Evolutionary conservation across 2,113 vertebrate species (phyloP).

Genomic region (Poecilia latipinna): DNA sequence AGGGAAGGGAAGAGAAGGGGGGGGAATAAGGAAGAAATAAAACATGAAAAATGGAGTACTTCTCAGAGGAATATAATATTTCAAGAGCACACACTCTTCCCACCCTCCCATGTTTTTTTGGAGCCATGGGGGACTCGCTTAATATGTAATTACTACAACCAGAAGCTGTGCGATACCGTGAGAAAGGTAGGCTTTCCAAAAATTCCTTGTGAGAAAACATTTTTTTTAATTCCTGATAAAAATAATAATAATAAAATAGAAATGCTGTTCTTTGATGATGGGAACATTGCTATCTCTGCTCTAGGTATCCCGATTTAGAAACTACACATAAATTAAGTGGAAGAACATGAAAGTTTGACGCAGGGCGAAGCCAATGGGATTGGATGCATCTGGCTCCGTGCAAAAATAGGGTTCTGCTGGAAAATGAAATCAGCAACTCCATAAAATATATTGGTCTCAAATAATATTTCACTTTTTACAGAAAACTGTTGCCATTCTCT

Average conservation of each 20-base stretch:
- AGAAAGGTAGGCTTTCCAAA: constrained; percentile 61
- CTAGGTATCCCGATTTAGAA: constrained; percentile 62
- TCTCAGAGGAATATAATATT: constrained; percentile 67
- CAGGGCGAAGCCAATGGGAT: constrained; percentile 59
- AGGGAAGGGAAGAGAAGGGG: constrained; percentile 48
- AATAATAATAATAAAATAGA: constrained; percentile 9
- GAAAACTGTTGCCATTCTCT: background rate
- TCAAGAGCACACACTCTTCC: constrained; percentile 64
- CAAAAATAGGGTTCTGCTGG: background rate
- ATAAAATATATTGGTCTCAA: background rate
- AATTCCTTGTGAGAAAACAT: constrained; percentile 61
- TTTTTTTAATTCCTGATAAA: constrained; percentile 58
- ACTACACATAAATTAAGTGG: constrained; percentile 60
- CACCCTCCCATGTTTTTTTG: constrained; percentile 43
- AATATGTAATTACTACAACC: constrained; percentile 72
- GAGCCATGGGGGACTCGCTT: constrained; percentile 52
- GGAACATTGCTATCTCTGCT: constrained; percentile 51
- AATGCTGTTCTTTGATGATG: constrained; percentile 59
- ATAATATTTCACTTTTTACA: background rate
- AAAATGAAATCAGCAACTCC: too few relatives aligned
- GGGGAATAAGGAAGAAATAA: constrained; percentile 31
- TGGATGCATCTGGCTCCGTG: constrained; percentile 30
- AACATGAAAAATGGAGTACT: constrained; percentile 60
- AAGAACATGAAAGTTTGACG: constrained; percentile 55
- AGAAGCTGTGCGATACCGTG: constrained; percentile 47